Base-by-base conservation (phyloP, 2,888 invertebrate species). In the Mycalesis mineus region DNA sequence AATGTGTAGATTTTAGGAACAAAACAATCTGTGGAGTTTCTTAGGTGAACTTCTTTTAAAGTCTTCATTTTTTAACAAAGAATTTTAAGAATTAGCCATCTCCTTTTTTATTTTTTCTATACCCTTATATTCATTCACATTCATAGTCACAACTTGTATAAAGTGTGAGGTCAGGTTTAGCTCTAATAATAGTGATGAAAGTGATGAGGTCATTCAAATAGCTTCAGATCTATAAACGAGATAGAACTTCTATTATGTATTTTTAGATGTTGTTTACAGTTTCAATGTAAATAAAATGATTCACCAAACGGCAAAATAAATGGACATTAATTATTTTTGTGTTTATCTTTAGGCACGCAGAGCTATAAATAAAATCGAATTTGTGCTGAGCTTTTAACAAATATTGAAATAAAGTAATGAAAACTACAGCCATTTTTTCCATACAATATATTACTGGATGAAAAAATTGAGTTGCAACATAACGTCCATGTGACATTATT, bases 1-100 rank as follows among this genome's bases (percentile, higher is more conserved):
- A 71, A 75, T 73, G 69, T 68, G 52, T 61, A 66, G 62, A 63
- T 56, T 58, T 60, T 58, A 56, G 67, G 57, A 56, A 63, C 39
- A 64, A 15, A 37, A 44, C n/a, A 56, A 62, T 13, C 36, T 22
- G 39, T 66, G 13, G 68, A 67, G 61, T 11, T 17, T n/a, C n/a
- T n/a, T n/a, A n/a, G n/a, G n/a, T n/a, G n/a, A n/a, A n/a, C n/a
- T n/a, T n/a, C n/a, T n/a, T n/a, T n/a, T n/a, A n/a, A n/a, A n/a
- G n/a, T n/a, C n/a, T n/a, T n/a, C n/a, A n/a, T n/a, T n/a, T n/a
- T n/a, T n/a, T n/a, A n/a, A n/a, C n/a, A n/a, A n/a, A n/a, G n/a
- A n/a, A n/a, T n/a, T n/a, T n/a, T n/a, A n/a, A n/a, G n/a, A n/a
- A n/a, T n/a, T n/a, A n/a, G n/a, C n/a, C n/a, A n/a, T n/a, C n/a